phyloP scores from a whole-genome alignment of 2,797 vertebrate genomes.

The Pipistrellus kuhlii region DNA sequence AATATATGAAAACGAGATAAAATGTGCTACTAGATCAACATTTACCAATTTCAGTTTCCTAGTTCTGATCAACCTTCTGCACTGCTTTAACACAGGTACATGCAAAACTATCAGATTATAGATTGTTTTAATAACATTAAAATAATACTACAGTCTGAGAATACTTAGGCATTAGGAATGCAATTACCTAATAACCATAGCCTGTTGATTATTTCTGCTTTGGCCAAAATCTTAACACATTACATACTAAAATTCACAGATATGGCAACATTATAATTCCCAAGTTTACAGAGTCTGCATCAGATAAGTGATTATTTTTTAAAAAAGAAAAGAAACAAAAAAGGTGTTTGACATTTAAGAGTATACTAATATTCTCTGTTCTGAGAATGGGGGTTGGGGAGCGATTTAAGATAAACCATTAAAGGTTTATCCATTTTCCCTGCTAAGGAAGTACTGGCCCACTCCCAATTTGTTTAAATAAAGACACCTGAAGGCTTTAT shows the following conservation, averaged over 20 bases:
- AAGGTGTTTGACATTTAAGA: conserved; percentile 63
- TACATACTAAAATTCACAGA: conserved; percentile 74
- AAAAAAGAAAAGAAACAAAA: conserved; percentile 42
- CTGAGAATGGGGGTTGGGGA: background rate
- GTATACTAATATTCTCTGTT: conserved; percentile 1
- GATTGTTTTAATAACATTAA: conserved; percentile 81
- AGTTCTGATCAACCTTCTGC: conserved; percentile 79
- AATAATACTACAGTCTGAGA: conserved; percentile 84
- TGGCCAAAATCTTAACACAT: conserved; percentile 71
- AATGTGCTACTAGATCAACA: conserved; percentile 77
- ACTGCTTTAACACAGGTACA: conserved; percentile 83
- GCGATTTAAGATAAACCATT: conserved; percentile 24
- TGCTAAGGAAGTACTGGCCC: conserved; percentile 67
- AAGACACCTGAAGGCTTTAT: conserved; percentile 79
- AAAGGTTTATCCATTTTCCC: conserved; percentile 46
- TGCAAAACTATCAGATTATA: conserved; percentile 87
- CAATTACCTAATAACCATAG: conserved; percentile 74
- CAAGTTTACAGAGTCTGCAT: conserved; percentile 42
- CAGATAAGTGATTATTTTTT: conserved; percentile 63
- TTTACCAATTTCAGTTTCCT: conserved; percentile 83
- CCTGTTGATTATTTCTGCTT: conserved; percentile 79
- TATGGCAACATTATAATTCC: conserved; percentile 57
- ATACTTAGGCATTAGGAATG: conserved; percentile 81
- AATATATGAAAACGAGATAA: conserved; percentile 75
- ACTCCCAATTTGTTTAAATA: conserved; percentile 66